Percentiles rank a stretch among this genome's conserved stretches.
phyloP scores from a whole-genome alignment of 2,888 invertebrate genomes.

The Drosophila birchii region DNA sequence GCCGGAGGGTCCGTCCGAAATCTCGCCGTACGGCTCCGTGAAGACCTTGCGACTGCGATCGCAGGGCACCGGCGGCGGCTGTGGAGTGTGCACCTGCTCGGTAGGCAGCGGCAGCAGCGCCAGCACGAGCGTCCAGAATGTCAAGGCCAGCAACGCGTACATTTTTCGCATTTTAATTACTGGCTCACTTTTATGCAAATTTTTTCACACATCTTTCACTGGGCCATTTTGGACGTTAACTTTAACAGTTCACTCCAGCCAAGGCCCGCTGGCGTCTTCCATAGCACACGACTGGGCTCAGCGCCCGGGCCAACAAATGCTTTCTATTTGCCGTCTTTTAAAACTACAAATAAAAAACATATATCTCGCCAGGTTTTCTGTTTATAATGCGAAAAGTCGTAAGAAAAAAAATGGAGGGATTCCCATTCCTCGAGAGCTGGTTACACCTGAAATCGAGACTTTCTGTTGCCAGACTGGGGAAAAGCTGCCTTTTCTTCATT shows the following conservation, averaged over 20 bases:
- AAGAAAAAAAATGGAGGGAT: no score
- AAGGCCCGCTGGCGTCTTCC: constrained; percentile 21
- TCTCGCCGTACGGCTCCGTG: constrained; percentile 92
- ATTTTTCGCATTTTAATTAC: constrained; percentile 77
- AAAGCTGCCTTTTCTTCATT: no score
- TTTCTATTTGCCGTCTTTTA: constrained; percentile 7
- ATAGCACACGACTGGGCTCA: constrained; percentile 33
- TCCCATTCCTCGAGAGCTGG: no score
- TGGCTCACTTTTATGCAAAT: constrained; percentile 73
- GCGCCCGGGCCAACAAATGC: constrained; percentile 35
- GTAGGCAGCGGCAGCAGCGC: constrained; percentile 65
- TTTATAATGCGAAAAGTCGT: no score
- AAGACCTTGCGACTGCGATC: constrained; percentile 93
- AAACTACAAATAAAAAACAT: constrained; percentile 8
- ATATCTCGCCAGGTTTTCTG: no score
- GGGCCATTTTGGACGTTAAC: constrained; percentile 25
- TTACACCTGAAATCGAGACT: no score
- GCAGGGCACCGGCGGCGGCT: constrained; percentile 85
- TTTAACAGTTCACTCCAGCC: constrained; percentile 19
- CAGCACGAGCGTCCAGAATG: constrained; percentile 66
- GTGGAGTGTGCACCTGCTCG: constrained; percentile 53
- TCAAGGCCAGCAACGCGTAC: constrained; percentile 74
- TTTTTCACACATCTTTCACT: constrained; percentile 41
- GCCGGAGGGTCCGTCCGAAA: constrained; percentile 94
- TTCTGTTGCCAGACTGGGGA: no score